phyloP scores from a whole-genome alignment of 2,888 invertebrate species.

The Drosophila barbarae region DNA sequence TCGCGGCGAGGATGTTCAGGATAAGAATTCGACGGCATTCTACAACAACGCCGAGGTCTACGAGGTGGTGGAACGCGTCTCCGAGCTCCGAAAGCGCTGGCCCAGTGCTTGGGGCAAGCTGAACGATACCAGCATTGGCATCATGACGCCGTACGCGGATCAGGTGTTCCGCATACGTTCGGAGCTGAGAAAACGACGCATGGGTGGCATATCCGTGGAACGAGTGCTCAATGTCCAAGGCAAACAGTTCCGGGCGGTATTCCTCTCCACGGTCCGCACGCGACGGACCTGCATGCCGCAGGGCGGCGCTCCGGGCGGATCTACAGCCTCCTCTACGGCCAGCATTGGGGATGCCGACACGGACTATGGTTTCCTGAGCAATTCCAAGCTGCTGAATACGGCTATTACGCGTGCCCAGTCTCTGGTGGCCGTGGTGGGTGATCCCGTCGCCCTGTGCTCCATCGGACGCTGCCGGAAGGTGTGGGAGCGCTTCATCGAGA shows the following conservation, averaged over 20 bases:
- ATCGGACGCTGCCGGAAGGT: constrained; percentile 89
- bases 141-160: constrained; percentile 92
- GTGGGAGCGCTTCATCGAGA: constrained; percentile 89
- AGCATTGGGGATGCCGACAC: constrained; percentile 80
- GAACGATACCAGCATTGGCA: constrained; percentile 88
- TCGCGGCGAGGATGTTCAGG: constrained; percentile 89
- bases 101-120: constrained; percentile 87
- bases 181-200: constrained; percentile 86
- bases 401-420: constrained; percentile 91
- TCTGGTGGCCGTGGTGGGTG: constrained; percentile 90
- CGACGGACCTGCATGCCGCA: constrained; percentile 84
- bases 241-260: constrained; percentile 91
- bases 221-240: constrained; percentile 92
- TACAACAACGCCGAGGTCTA: constrained; percentile 91
- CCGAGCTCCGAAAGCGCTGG: constrained; percentile 87
- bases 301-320: constrained; percentile 28
- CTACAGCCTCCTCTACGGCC: constrained; percentile 38
- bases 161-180: constrained; percentile 88
- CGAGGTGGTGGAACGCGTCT: constrained; percentile 88
- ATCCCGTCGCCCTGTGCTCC: constrained; percentile 90
- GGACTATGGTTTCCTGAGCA: constrained; percentile 90
- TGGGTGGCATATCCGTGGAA: constrained; percentile 89
- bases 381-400: constrained; percentile 89
- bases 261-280: constrained; percentile 87
- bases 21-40: constrained; percentile 88